Base-by-base conservation (phyloP, 1,140 invertebrate species). In the Sarcophaga bullata region DNA sequence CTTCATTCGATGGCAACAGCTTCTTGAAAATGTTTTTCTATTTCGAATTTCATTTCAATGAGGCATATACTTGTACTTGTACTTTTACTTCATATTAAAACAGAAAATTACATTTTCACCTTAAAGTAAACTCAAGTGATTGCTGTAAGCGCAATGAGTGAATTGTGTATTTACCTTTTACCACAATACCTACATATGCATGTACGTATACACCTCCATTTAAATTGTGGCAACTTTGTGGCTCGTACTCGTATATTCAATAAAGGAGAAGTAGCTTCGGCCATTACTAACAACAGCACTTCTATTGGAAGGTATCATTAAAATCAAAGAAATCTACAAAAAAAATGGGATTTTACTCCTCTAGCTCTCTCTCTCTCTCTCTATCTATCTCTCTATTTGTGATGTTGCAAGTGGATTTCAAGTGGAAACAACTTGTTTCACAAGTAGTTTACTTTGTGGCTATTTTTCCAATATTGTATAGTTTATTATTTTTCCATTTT, bases 381-480 rank as follows among this genome's bases (percentile, higher is more conserved):
- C n/a, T n/a, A n/a, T n/a, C n/a, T 4, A 37, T 37, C 25, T 37
- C 25, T 37, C 1, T 37, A 4, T 37, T 37, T 37, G 25, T 37
- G 25, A 37, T 37, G 25, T 37, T 37, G 25, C 4, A 19, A 68
- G 62, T 17, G 62, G n/a, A 68, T 68, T 19, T 68, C 62, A 68
- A 68, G 62, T 68, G 62, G 62, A 68, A 68, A 68, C 62, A 68
- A 68, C n/a, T 68, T 68, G 62, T 68, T 68, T 25, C 62, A 68
- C 62, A 68, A 68, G 62, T 68, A 19, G 62, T 68, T 68, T 68
- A 68, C 62, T 68, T 68, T 68, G 62, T 68, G 62, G 62, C 62
- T 68, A 19, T 68, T 37, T 37, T 68, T 68, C 62, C 17, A 68
- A 68, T 68, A 68, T 19, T 68, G 62, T 68, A n/a, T 68, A 58